phyloP scores from a whole-genome alignment of 1,140 invertebrate genomes.

The Eumaeus atala region DNA sequence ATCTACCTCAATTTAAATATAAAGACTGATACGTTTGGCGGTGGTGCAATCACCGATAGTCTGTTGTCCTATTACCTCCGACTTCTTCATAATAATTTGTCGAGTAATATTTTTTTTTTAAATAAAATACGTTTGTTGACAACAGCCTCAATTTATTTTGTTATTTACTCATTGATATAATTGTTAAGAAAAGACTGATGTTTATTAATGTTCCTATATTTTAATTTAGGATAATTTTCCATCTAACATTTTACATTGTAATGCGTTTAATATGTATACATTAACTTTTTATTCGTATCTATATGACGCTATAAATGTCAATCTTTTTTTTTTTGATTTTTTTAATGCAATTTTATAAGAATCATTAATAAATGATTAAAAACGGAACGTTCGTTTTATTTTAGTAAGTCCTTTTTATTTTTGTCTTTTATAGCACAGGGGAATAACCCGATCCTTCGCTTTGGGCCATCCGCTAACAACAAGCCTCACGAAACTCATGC shows the following conservation, averaged over 20 bases:
- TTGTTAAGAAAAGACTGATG: slow-evolving; percentile 70
- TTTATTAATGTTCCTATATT: slow-evolving; percentile 74
- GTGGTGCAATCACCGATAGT: slow-evolving; percentile 66
- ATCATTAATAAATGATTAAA: slow-evolving; percentile 70
- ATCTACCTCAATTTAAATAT: slow-evolving; percentile 65
- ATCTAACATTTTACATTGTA: slow-evolving; percentile 60
- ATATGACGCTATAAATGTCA: slow-evolving; percentile 72
- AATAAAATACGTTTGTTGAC: slow-evolving; percentile 33
- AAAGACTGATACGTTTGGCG: slow-evolving; percentile 61
- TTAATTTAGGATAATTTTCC: slow-evolving; percentile 73
- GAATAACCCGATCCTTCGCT: too few relatives aligned
- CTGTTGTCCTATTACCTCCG: slow-evolving; percentile 58
- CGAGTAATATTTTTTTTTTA: slow-evolving; percentile 7
- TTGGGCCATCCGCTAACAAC: too few relatives aligned
- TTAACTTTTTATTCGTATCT: slow-evolving; percentile 59
- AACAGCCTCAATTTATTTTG: slow-evolving; percentile 52
- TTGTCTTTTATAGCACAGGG: too few relatives aligned
- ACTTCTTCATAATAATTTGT: slow-evolving; percentile 6
- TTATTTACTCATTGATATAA: slow-evolving; percentile 63
- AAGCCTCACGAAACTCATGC: too few relatives aligned
- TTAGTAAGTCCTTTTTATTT: neutral
- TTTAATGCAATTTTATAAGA: slow-evolving; percentile 71
- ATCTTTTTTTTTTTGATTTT: slow-evolving; percentile 63
- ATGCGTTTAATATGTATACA: slow-evolving; percentile 58
- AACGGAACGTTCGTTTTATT: slow-evolving; percentile 51